A percentile compares a stretch with the other conserved stretches of the same genome.
These are phyloP conservation scores for Phengaris alcon DNA, from an alignment of 2,888 invertebrate genomes.

Conservation along the genomic window DNA sequence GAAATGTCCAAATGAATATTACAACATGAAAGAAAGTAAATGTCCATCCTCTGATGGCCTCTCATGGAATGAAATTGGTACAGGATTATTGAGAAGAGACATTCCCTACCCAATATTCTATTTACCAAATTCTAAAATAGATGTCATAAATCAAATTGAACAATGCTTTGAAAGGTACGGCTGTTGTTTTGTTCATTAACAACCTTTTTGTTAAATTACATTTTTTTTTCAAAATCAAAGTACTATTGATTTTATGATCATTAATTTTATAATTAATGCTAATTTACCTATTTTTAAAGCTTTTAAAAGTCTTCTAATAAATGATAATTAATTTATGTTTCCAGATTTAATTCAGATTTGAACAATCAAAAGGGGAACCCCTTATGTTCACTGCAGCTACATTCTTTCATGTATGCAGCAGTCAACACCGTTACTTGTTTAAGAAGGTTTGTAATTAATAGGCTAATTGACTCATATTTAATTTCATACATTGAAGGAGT, in stretches of 20 bases:
- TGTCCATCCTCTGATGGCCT: constrained; percentile 79
- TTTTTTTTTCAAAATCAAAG: no score
- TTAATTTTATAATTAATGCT: no score
- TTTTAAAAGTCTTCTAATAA: neutral
- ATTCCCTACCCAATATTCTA: constrained; percentile 94
- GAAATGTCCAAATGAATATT: constrained; percentile 90
- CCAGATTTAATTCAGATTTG: constrained; percentile 84
- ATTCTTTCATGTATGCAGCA: constrained; percentile 93
- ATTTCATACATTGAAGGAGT: no score
- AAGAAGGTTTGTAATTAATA: constrained; percentile 74
- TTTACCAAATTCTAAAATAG: constrained; percentile 72
- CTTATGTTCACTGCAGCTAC: constrained; percentile 92
- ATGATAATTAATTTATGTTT: constrained; percentile 35
- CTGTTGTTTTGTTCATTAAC: constrained; percentile 14
- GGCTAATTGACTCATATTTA: no score
- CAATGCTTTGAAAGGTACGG: constrained; percentile 78
- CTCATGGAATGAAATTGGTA: constrained; percentile 91
- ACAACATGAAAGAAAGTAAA: constrained; percentile 52
- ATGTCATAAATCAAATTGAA: constrained; percentile 80
- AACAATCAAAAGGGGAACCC: constrained; percentile 83
- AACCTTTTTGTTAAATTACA: neutral
- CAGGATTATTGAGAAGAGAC: constrained; percentile 86
- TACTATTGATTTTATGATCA: no score
- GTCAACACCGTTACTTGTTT: constrained; percentile 91
- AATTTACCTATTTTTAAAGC: no score